These are phyloP conservation scores for Coendou prehensilis DNA, from an alignment of 2,797 vertebrate species.

Conservation along the genomic window DNA sequence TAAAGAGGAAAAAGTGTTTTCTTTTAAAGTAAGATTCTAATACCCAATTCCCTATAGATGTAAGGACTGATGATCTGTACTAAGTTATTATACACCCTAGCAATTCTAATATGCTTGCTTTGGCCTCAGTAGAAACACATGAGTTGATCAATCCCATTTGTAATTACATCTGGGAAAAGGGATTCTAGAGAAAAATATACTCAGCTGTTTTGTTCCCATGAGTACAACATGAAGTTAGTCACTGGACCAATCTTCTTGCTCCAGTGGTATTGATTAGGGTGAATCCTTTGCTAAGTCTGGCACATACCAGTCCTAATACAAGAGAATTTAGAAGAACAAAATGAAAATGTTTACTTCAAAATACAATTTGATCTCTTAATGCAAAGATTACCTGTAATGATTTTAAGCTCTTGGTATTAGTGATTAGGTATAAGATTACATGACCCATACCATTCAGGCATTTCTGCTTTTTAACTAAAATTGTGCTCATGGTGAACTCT, in stretches of 20 bases:
- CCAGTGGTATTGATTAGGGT: constrained; percentile 83
- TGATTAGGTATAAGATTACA: constrained; percentile 60
- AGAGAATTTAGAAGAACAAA: constrained; percentile 81
- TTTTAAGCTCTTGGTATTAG: constrained; percentile 43
- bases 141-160: constrained; percentile 88
- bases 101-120: constrained; percentile 81
- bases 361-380: constrained; percentile 76
- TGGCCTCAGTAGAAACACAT: constrained; percentile 83
- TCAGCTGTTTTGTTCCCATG: constrained; percentile 85
- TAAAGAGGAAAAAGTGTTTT: constrained; percentile 77
- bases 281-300: constrained; percentile 83
- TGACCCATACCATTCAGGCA: neutral
- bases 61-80: constrained; percentile 77
- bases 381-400: constrained; percentile 47
- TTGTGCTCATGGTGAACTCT: neutral
- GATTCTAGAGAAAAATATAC: constrained; percentile 89
- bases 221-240: constrained; percentile 88
- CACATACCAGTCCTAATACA: constrained; percentile 57
- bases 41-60: constrained; percentile 67
- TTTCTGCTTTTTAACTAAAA: constrained; percentile 43
- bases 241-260: constrained; percentile 83
- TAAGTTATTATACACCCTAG: constrained; percentile 83
- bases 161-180: constrained; percentile 90
- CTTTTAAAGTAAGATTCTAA: constrained; percentile 76
- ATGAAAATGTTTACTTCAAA: constrained; percentile 80